Percentiles rank a stretch among this genome's conserved stretches.
These are phyloP conservation scores for Psephotus haematonotus DNA, from an alignment of 2,113 vertebrate genomes.

Conservation along the genomic window DNA sequence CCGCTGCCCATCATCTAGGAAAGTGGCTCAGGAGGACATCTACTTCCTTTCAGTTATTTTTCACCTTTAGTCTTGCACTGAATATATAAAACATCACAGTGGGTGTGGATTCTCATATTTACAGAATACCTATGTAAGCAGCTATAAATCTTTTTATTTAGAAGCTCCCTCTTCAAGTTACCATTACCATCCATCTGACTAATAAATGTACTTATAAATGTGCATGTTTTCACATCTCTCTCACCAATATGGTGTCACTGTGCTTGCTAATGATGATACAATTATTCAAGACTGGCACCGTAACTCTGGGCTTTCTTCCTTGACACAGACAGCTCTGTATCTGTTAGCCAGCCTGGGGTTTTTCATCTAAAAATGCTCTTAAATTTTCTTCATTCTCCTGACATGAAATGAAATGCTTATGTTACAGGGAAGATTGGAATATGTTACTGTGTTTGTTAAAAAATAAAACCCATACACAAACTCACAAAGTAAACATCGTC, in stretches of 20 bases:
- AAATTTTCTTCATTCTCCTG: background rate
- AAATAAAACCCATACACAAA: background rate
- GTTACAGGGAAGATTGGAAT: background rate
- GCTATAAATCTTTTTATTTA: constrained; percentile 7
- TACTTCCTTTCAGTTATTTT: constrained; percentile 22
- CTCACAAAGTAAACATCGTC: constrained; percentile 27
- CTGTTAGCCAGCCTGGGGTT: background rate
- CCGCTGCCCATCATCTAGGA: background rate
- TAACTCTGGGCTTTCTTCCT: background rate
- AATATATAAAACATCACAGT: constrained; percentile 29
- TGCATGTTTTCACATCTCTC: background rate
- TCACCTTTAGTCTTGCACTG: background rate
- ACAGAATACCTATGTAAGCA: constrained; percentile 9
- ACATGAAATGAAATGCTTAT: background rate
- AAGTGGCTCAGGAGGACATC: constrained; percentile 20
- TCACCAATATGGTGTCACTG: background rate
- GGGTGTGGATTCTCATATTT: constrained; percentile 9
- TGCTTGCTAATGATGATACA: background rate
- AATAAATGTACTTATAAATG: constrained; percentile 23
- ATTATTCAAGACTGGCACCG: background rate
- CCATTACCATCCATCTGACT: constrained; percentile 1
- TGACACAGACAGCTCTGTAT: background rate
- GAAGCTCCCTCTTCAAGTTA: background rate
- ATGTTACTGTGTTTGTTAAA: background rate
- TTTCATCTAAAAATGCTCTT: background rate